Evolutionary conservation across 2,797 vertebrate species (phyloP).

Genomic region (Cyprinodon diabolis): DNA sequence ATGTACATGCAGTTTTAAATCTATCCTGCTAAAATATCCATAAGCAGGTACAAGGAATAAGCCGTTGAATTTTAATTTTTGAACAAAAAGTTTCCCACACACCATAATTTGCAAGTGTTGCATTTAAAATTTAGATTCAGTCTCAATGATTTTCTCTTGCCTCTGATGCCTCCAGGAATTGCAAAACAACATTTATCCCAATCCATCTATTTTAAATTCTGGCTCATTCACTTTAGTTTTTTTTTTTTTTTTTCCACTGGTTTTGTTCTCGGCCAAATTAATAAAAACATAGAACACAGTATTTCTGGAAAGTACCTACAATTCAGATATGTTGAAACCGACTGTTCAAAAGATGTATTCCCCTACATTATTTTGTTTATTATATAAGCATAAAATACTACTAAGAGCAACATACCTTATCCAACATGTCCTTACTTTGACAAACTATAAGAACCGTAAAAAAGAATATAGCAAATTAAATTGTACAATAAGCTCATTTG

Average conservation of each 20-base stretch:
- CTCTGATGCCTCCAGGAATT: too few species aligned
- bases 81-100: not conserved
- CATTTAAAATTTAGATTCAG: too few species aligned
- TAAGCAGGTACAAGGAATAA: too few species aligned
- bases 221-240: not conserved
- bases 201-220: not conserved
- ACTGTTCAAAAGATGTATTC: not conserved
- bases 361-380: slow-evolving; percentile 17
- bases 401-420: not conserved
- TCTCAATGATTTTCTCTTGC: too few species aligned
- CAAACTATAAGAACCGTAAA: slow-evolving; percentile 13
- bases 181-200: too few species aligned
- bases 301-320: too few species aligned
- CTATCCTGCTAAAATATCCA: too few species aligned
- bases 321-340: not conserved
- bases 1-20: too few species aligned
- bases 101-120: too few species aligned
- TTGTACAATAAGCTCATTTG: slow-evolving; percentile 14
- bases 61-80: too few species aligned
- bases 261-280: not conserved
- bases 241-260: not conserved
- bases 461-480: slow-evolving; percentile 5
- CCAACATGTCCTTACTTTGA: slow-evolving; percentile 11
- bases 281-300: too few species aligned
- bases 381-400: not conserved